Percentiles rank a stretch among this genome's conserved stretches.
Evolutionary conservation across 2,113 vertebrate genomes (phyloP).

Genomic region (Megaptera novaeangliae): DNA sequence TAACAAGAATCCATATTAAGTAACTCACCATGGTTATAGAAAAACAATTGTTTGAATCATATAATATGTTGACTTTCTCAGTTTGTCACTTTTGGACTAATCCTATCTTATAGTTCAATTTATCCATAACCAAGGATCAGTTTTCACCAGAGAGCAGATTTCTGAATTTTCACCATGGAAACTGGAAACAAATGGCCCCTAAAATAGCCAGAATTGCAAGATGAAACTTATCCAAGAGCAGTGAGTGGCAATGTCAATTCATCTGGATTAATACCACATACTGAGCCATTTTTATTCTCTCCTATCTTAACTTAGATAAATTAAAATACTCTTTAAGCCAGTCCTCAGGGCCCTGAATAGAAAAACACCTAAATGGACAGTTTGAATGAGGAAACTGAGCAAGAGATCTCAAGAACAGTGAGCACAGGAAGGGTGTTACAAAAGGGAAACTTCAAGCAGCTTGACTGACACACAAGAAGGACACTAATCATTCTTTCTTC

Average conservation of each 20-base stretch:
- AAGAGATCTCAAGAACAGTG: background rate
- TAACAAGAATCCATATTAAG: background rate
- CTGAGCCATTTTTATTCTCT: background rate
- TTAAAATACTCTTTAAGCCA: background rate
- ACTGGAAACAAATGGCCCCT: background rate
- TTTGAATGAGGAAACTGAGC: background rate
- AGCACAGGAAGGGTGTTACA: background rate
- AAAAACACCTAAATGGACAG: background rate
- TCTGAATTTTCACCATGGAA: slow-evolving; percentile 28
- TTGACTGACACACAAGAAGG: background rate
- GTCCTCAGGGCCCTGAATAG: background rate
- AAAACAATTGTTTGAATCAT: background rate
- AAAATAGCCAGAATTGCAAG: background rate
- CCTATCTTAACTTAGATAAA: background rate
- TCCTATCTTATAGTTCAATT: background rate
- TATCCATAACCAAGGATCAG: background rate
- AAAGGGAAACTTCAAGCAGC: background rate
- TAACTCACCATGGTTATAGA: background rate
- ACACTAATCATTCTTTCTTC: background rate
- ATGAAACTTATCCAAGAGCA: background rate
- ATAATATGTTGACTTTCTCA: background rate
- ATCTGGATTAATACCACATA: background rate
- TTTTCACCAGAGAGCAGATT: background rate
- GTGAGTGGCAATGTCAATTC: background rate
- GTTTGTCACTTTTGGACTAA: background rate